Conservation (phyloP, 2,888 invertebrate species). For the Hypomecis atomaria region DNA sequence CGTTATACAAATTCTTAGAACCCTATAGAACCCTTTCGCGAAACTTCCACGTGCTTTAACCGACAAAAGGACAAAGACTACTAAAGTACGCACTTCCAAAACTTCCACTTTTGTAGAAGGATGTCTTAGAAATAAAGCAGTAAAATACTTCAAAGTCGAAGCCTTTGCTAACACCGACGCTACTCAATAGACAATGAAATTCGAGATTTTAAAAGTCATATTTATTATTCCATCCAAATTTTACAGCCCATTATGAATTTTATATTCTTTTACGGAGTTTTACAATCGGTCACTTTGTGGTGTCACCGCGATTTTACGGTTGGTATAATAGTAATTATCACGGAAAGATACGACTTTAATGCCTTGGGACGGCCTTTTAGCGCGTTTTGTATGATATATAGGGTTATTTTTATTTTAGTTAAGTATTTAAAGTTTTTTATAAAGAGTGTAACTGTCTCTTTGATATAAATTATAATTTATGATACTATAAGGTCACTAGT, state of each 20-base stretch:
- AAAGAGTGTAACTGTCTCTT: background rate
- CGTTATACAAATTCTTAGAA: conserved; percentile 63
- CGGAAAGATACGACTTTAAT: conserved; percentile 57
- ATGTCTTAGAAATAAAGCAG: conserved; percentile 71
- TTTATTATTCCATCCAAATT: conserved; percentile 67
- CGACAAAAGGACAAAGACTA: conserved; percentile 61
- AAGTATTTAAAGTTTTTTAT: conserved; percentile 17
- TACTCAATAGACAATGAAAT: conserved; percentile 60
- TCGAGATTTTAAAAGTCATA: conserved; percentile 72
- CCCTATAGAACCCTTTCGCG: conserved; percentile 66
- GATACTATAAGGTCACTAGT: too few relatives aligned
- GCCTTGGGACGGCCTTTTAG: conserved; percentile 58
- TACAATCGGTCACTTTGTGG: conserved; percentile 59
- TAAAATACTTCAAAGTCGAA: conserved; percentile 61
- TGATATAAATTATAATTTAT: too few relatives aligned
- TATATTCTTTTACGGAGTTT: conserved; percentile 52
- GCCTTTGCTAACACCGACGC: conserved; percentile 52
- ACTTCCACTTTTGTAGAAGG: conserved; percentile 57
- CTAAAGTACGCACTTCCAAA: conserved; percentile 57
- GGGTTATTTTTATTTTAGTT: conserved; percentile 25
- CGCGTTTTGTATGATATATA: conserved; percentile 40
- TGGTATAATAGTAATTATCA: conserved; percentile 61
- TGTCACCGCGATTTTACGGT: conserved; percentile 73
- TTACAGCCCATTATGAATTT: conserved; percentile 69
- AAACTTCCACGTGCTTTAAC: conserved; percentile 69